phyloP scores from a whole-genome alignment of 1,140 invertebrate species.

The Drosophila kurseongensis region DNA sequence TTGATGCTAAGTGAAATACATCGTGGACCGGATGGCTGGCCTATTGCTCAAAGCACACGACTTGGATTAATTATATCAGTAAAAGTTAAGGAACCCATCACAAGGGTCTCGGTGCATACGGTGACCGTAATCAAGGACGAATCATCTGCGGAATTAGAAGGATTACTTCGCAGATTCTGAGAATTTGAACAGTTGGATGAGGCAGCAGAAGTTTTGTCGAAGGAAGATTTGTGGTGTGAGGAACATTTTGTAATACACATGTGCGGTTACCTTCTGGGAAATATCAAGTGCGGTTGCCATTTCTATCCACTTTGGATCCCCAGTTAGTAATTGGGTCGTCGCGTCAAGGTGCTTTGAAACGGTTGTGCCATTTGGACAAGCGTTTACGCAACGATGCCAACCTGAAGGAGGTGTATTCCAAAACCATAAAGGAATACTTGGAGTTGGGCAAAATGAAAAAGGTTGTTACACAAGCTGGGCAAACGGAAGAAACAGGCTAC shows the following conservation, averaged over 20 bases:
- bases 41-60: neutral
- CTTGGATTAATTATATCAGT: constrained; percentile 1
- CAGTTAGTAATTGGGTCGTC: neutral
- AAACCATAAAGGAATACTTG: neutral
- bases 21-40: neutral
- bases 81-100: neutral
- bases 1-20: constrained; percentile 1
- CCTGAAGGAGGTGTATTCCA: neutral
- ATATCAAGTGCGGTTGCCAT: neutral
- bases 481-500: too few relatives aligned
- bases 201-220: neutral
- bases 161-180: neutral
- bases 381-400: neutral
- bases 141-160: neutral
- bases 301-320: neutral
- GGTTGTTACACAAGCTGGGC: too few relatives aligned
- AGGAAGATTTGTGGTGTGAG: too few relatives aligned
- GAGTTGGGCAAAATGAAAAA: neutral
- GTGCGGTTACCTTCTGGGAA: neutral
- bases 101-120: neutral
- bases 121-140: neutral
- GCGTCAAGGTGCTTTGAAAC: neutral
- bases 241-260: too few relatives aligned
- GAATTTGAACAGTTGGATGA: neutral
- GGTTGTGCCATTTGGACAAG: constrained; percentile 1